Conservation (phyloP, 2,888 invertebrate species). For the Trichogramma dendrolimi region DNA sequence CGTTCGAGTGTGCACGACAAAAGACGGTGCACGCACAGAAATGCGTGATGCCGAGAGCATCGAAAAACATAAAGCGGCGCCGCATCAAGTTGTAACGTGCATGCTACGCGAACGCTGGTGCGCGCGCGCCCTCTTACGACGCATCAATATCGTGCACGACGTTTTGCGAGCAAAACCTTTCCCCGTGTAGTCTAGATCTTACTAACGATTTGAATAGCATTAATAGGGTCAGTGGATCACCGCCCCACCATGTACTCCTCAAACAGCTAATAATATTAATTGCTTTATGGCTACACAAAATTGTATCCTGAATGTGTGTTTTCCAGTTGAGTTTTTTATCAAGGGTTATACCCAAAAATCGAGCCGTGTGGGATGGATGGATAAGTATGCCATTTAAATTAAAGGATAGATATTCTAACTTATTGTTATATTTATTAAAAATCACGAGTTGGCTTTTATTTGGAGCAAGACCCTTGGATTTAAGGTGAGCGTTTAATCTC, state of each 20-base stretch:
- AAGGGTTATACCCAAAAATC: constrained; percentile 21
- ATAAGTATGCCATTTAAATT: constrained; percentile 2
- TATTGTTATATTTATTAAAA: constrained; percentile 15
- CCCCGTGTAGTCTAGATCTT: constrained; percentile 7
- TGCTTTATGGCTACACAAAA: constrained; percentile 8
- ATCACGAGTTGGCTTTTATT: constrained; percentile 21
- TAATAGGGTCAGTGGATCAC: constrained; percentile 6
- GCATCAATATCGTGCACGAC: too few relatives aligned
- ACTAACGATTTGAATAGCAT: constrained; percentile 7
- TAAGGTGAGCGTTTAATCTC: background rate
- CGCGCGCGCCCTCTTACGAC: too few relatives aligned
- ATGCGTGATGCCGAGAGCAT: too few relatives aligned
- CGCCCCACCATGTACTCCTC: constrained; percentile 21
- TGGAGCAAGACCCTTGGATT: constrained; percentile 10
- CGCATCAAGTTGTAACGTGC: too few relatives aligned
- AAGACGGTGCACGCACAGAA: too few relatives aligned
- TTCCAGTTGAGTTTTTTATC: constrained; percentile 21
- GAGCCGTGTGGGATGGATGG: constrained; percentile 3
- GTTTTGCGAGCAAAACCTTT: too few relatives aligned
- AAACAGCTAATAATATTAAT: constrained; percentile 20
- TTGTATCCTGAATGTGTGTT: constrained; percentile 10
- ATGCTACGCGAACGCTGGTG: too few relatives aligned
- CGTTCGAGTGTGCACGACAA: too few relatives aligned
- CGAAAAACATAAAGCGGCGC: too few relatives aligned
- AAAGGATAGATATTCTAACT: background rate